Evolutionary conservation across 2,113 vertebrate genomes (phyloP), one percentile per base, ranked within the genome.

Genomic region (Leucopternis melanops): DNA sequence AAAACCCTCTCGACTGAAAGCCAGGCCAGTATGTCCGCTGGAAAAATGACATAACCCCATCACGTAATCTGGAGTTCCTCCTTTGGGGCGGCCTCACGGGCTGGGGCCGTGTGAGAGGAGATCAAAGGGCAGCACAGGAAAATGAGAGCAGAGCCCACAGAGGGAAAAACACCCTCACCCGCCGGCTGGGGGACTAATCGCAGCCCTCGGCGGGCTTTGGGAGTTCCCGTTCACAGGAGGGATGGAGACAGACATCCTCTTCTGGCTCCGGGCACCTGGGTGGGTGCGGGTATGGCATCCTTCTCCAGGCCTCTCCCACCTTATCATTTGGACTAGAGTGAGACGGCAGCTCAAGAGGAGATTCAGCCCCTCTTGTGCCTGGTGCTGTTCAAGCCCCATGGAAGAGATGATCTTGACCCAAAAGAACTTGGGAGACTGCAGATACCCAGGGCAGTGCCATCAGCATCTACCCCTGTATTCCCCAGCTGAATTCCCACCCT

Each of bases 1-100:
- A 89, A 94, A 93, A 11, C n/a, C 70, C 66, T 94, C 36, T 49
- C 6, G 9, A 3, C 54, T 13, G 32, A 13, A 26, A 95, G 57
- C 49, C 62, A 16, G 66, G 73, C 83, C 95, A 70, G 86, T 70
- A 95, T 38, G 66, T 95, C 92, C 13, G 42, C 87, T 97, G 97
- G 97, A 97, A 97, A 97, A 97, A 96, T 97, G 92, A 97, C 97
- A 96, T 96, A 94, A 97, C 87, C 62, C 62, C 32, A 15, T 17
- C 94, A 36, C 5, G 6, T 85, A 97, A 97, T 97, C 97, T 96
- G 84, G 84, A 85, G 92, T 92, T 94, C 89, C 92, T 97, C 94
- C 81, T 88, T 26, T 85, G 88, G 73, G 70, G 86, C 84, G 91
- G 94, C 94, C 92, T 94, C 4, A 0, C 8, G 5, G 49, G 36